Evolutionary conservation across 1,140 invertebrate genomes (phyloP).

Genomic region (Lasioglossum baleicum): DNA sequence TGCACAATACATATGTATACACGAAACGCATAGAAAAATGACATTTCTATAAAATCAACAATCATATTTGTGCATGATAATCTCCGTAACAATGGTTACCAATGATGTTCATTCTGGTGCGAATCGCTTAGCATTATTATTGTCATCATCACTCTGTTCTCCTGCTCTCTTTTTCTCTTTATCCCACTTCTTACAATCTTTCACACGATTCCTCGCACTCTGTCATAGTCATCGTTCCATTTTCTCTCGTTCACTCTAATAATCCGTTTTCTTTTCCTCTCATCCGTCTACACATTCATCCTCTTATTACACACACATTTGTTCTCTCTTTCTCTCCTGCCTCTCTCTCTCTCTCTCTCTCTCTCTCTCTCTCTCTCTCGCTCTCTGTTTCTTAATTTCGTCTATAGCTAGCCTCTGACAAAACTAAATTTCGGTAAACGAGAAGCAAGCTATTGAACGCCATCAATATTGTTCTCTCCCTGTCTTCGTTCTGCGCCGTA

Average conservation of each 20-base stretch:
- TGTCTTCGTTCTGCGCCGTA: slow-evolving; percentile 38
- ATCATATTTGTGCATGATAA: background rate
- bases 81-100: background rate
- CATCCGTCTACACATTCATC: background rate
- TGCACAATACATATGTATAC: no score
- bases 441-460: slow-evolving; percentile 61
- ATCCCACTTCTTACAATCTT: slow-evolving; percentile 3
- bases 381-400: slow-evolving; percentile 26
- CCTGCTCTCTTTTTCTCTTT: slow-evolving; percentile 15
- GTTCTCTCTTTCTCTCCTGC: background rate
- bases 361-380: background rate
- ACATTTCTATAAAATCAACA: background rate
- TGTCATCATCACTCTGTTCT: slow-evolving; percentile 68
- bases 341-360: background rate
- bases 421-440: slow-evolving; percentile 62
- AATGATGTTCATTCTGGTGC: slow-evolving; percentile 50
- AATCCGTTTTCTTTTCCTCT: background rate
- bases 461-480: slow-evolving; percentile 45
- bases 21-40: background rate
- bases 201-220: background rate
- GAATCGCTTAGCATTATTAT: slow-evolving; percentile 73
- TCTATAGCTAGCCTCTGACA: slow-evolving; percentile 59
- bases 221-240: background rate
- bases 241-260: background rate
- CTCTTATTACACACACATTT: background rate